Evolutionary conservation across 1,140 invertebrate genomes (phyloP).

Genomic region (Pararge aegeria): DNA sequence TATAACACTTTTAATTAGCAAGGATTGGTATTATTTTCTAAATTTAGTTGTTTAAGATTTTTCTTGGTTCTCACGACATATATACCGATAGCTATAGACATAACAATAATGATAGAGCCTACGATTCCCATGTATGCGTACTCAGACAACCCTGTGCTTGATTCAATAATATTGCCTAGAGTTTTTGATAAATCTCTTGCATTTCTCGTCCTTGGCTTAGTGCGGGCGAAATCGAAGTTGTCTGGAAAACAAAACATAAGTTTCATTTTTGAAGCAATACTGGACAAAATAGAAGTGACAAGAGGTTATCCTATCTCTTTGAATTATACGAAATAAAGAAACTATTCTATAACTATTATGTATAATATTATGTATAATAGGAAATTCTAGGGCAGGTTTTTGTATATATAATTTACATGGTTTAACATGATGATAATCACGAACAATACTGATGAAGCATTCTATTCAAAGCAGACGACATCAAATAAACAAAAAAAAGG

Average conservation of each 20-base stretch:
- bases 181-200: conserved; percentile 49
- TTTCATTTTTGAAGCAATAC: neutral
- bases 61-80: conserved; percentile 44
- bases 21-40: conserved; percentile 22
- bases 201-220: conserved; percentile 56
- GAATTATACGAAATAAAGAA: no score
- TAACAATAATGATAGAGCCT: conserved; percentile 39
- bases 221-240: conserved; percentile 58
- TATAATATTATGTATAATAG: no score
- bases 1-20: conserved; percentile 12
- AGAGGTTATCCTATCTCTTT: no score
- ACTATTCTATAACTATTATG: no score
- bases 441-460: no score
- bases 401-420: no score
- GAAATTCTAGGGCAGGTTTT: no score
- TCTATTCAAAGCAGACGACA: no score
- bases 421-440: no score
- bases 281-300: no score
- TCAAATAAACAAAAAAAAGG: no score
- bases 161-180: conserved; percentile 16
- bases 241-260: conserved; percentile 41
- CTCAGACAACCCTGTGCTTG: conserved; percentile 33
- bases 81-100: conserved; percentile 43
- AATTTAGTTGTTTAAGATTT: conserved; percentile 9
- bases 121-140: conserved; percentile 47